Evolutionary conservation across 1,140 invertebrate species (phyloP).

Genomic region (Aphelenchoides fujianensis): DNA sequence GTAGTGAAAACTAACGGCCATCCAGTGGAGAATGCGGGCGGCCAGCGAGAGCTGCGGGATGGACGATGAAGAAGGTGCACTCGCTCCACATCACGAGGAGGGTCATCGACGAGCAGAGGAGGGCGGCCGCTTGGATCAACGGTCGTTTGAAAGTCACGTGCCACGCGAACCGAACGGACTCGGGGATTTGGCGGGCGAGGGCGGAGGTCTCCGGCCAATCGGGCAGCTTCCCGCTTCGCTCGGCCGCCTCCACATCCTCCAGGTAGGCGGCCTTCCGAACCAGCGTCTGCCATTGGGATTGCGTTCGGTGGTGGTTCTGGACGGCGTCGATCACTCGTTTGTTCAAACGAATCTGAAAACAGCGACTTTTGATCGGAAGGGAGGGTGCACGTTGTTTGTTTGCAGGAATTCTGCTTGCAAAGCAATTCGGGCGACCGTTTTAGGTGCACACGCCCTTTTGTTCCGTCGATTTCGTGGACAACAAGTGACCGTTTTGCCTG

Average conservation of each 20-base stretch:
- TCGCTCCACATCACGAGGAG: conserved; percentile 94
- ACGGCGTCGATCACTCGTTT: conserved; percentile 68
- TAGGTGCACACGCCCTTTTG: too few species aligned
- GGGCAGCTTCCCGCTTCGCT: conserved; percentile 34
- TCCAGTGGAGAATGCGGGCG: conserved; percentile 81
- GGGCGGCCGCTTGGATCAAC: conserved; percentile 70
- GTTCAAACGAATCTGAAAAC: conserved; percentile 73
- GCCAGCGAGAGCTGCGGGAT: conserved; percentile 88
- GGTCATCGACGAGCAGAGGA: conserved; percentile 77
- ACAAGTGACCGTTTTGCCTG: too few species aligned
- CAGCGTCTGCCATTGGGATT: conserved; percentile 85
- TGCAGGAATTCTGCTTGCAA: too few species aligned
- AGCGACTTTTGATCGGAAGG: too few species aligned
- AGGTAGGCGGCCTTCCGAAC: conserved; percentile 73
- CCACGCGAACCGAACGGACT: conserved; percentile 38
- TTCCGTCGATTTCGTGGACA: too few species aligned
- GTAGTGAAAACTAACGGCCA: conserved; percentile 82
- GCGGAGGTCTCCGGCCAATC: neutral
- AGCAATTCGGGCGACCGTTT: too few species aligned
- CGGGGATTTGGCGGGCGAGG: conserved; percentile 3
- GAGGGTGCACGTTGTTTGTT: too few species aligned
- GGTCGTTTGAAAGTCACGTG: conserved; percentile 44
- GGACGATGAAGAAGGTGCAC: conserved; percentile 88
- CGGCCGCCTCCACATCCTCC: conserved; percentile 74
- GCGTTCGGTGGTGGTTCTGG: conserved; percentile 69